Conservation (phyloP, 2,113 vertebrate species). For the Siniperca knerii region DNA sequence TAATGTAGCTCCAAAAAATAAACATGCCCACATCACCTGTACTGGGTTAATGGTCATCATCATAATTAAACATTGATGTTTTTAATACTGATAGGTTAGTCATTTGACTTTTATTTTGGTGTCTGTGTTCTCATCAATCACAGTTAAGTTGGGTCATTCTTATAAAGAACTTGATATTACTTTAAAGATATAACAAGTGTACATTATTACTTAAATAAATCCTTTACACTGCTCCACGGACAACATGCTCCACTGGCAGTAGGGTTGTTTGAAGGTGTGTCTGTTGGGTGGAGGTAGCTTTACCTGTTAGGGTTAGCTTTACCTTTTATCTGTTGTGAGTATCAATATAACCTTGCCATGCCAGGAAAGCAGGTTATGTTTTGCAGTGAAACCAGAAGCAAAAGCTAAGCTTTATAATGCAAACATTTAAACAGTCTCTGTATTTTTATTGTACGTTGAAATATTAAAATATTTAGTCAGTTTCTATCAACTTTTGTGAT, state of each 20-base stretch:
- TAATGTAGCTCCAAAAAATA: neutral
- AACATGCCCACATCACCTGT: neutral
- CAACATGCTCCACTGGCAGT: neutral
- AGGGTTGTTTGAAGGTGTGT: constrained; percentile 1
- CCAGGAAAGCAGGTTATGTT: constrained; percentile 7
- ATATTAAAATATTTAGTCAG: constrained; percentile 9
- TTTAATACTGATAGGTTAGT: constrained; percentile 8
- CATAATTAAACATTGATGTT: neutral
- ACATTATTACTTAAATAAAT: neutral
- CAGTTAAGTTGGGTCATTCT: neutral
- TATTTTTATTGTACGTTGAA: neutral
- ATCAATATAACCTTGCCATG: constrained; percentile 1
- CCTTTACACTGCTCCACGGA: neutral
- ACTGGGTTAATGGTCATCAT: neutral
- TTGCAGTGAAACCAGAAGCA: constrained; percentile 6
- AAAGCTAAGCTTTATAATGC: neutral
- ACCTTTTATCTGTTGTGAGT: constrained; percentile 6
- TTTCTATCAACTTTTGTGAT: neutral
- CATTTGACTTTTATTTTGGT: neutral
- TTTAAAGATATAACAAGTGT: neutral
- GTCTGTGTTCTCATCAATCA: neutral
- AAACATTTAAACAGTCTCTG: neutral
- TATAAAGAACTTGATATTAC: neutral
- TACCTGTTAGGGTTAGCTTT: no score
- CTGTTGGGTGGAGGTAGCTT: constrained; percentile 37